A percentile compares a stretch with the other conserved stretches of the same genome.
Conservation (phyloP, 64 coral and sea anemone genomes). For the Trachythela sp. region DNA sequence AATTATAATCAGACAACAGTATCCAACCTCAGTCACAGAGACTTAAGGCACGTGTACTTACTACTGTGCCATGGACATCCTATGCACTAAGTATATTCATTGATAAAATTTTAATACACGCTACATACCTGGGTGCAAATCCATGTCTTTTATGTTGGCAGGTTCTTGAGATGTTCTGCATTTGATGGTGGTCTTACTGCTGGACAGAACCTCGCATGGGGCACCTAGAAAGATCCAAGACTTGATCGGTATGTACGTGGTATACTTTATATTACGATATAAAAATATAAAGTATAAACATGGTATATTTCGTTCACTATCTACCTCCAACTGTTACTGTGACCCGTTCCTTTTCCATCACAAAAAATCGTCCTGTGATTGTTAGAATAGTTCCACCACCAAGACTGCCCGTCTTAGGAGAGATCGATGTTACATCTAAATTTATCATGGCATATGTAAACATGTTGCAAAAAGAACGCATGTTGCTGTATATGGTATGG, state of each 20-base stretch:
- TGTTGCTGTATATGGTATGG: too few relatives aligned
- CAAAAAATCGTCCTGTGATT: not conserved
- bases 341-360: not conserved
- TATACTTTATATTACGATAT: not conserved
- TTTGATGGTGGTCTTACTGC: not conserved
- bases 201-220: not conserved
- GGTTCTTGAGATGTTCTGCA: not conserved
- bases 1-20: too few relatives aligned
- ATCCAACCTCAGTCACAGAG: too few relatives aligned
- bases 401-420: not conserved
- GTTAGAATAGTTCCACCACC: not conserved
- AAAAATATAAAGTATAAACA: not conserved
- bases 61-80: too few relatives aligned
- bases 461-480: too few relatives aligned
- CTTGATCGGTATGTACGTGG: not conserved
- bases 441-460: not conserved
- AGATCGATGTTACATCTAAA: not conserved
- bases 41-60: too few relatives aligned
- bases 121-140: not conserved
- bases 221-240: not conserved
- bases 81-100: not conserved
- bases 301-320: too few relatives aligned
- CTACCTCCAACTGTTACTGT: not conserved
- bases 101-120: not conserved
- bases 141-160: not conserved